Base-by-base conservation (phyloP, 2,797 vertebrate genomes). In the Kryptolebias ocellatus region DNA sequence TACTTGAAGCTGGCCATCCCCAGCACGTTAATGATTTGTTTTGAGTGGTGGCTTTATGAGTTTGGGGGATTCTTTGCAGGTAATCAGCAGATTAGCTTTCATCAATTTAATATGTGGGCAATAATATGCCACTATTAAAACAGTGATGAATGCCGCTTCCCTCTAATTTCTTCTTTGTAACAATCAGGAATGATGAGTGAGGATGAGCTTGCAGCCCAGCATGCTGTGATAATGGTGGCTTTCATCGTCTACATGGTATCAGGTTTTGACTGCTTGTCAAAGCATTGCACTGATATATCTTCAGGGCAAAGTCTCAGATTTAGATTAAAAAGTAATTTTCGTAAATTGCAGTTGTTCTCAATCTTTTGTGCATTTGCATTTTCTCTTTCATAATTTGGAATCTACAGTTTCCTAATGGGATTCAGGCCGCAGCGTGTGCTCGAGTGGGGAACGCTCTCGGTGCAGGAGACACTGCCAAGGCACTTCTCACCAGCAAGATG, bases 41-140 rank as follows among this genome's bases (percentile, higher is more conserved):
- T 97, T 1, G 96, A 98, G 81, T 97, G 96, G 95, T 98, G 96
- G 97, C 90, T 97, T 50, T 98, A 95, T 44, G 97, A 98, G 83
- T 90, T 97, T 0, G 96, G 96, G 1, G 95, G 94, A 65, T 95
- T 99, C 81, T 90, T 98, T 70, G 92, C 96, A 73, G 97, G 97
- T 96, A 84, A 67, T 62, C 24, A 47, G 14, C 24, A 16, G 20
- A 24, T 14, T 16, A 28, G 16, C 24, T 16, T 8, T 2, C 12
- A 45, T 28, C 42, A 27, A 10, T 16, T 47, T 24, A 28, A 27
- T 34, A 60, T 7, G 14, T 17, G 20, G 4, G 5, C 37, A 39
- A 39, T 10, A 11, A 8, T 3, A 5, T 42, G 10, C 11, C 37
- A 8, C 29, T 8, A 45, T 68, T 16, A 28, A 55, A n/a, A 6